These are phyloP conservation scores for Ooceraea biroi DNA, from an alignment of 1,140 invertebrate species.

Conservation along the genomic window DNA sequence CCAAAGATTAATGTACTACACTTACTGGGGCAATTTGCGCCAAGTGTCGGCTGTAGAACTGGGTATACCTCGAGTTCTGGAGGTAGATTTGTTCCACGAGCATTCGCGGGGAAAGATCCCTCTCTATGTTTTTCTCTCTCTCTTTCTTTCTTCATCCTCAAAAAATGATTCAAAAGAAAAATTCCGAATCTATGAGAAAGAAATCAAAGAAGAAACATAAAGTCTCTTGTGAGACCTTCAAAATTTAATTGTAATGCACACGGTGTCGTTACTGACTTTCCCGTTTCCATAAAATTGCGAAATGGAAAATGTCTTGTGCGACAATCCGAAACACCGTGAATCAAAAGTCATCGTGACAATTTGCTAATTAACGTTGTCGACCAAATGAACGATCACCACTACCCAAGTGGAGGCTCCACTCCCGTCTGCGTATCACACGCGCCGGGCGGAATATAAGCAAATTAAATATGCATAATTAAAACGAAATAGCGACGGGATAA, in stretches of 20 bases:
- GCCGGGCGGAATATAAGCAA: constrained; percentile 81
- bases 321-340: neutral
- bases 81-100: constrained; percentile 74
- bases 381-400: constrained; percentile 31
- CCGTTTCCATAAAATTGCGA: neutral
- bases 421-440: constrained; percentile 50
- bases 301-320: neutral
- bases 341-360: neutral
- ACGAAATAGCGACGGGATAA: constrained; percentile 71
- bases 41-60: constrained; percentile 80
- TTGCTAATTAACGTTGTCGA: constrained; percentile 9
- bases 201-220: constrained; percentile 12
- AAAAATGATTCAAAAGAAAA: constrained; percentile 54
- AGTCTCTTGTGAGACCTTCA: neutral
- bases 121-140: neutral
- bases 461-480: constrained; percentile 87
- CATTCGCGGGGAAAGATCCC: constrained; percentile 57
- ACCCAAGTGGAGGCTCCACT: constrained; percentile 29
- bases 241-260: constrained; percentile 8
- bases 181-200: constrained; percentile 14
- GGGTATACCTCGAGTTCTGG: constrained; percentile 68
- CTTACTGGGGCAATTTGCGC: constrained; percentile 86
- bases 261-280: neutral
- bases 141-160: constrained; percentile 5
- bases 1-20: constrained; percentile 87